Base-by-base conservation (phyloP, 1,140 invertebrate genomes). In the Neodiprion lecontei region DNA sequence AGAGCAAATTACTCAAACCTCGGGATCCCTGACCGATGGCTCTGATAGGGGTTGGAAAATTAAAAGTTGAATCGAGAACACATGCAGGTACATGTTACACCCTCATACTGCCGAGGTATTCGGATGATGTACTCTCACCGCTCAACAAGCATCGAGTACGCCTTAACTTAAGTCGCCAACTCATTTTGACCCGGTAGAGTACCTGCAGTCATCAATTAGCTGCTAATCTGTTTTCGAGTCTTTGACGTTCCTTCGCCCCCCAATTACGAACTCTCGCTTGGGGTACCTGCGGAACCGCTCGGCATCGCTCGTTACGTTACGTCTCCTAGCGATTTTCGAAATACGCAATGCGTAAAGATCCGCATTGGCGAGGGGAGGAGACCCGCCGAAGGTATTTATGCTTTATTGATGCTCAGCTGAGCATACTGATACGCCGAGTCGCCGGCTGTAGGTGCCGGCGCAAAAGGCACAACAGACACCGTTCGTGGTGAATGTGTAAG, bases 331-430 rank as follows among this genome's bases (percentile, higher is more conserved):
- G 53, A 61, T 61, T 61, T 61, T 61, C n/a, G 11, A 61, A 61
- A 61, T 61, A 61, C 0, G 53, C 11, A 14, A 61, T 61, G 3
- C 7, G 53, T 17, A 17, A 61, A 61, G 53, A 61, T 61, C 11
- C n/a, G 53, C 53, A 61, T 61, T 61, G 53, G n/a, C 53, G 53
- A 8, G 53, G 53, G 53, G 53, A 9, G 9, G 8, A 61, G n/a
- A 12, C 53, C n/a, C 53, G 53, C 53, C 53, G 9, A 61, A 61
- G 48, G 21, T 71, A 71, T 71, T 71, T 71, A 71, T 71, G 70
- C 70, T 71, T 71, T 71, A 71, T 71, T 49, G 70, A 40, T 71
- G 70, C 70, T 71, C 70, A 71, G 70, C 70, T 71, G 70, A 71
- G 70, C 70, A 50, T 71, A 71, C 70, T 71, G 70, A 71, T 71